A percentile compares a stretch with the other conserved stretches of the same genome.
phyloP scores from a whole-genome alignment of 2,113 vertebrate genomes.

The Ochotona curzoniae region DNA sequence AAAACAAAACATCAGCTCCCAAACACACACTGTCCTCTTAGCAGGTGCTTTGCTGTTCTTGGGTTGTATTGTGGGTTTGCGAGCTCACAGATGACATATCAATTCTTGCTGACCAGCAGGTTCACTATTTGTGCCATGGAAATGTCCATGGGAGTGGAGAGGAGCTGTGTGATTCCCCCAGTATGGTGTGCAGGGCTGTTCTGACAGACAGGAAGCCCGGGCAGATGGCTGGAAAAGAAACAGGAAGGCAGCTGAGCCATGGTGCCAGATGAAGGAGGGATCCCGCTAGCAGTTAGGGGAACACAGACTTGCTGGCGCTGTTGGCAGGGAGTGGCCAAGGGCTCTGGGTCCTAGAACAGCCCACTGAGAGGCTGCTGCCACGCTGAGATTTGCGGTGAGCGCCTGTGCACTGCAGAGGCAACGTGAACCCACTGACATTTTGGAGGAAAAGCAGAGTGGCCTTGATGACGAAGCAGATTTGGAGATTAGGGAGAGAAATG shows the following conservation, averaged over 20 bases:
- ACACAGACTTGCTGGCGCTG: not conserved
- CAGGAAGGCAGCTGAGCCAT: not conserved
- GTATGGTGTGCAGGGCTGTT: rapidly evolving
- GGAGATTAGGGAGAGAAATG: not conserved
- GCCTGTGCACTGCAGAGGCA: not conserved
- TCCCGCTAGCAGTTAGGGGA: not conserved
- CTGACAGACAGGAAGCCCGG: rapidly evolving
- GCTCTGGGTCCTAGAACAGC: no score
- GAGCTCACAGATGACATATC: not conserved
- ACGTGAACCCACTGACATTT: not conserved
- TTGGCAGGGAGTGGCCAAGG: not conserved
- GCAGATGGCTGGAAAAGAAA: not conserved
- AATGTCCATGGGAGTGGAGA: not conserved
- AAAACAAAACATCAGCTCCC: no score
- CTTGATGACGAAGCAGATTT: not conserved
- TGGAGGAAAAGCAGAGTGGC: not conserved
- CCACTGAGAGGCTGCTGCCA: not conserved
- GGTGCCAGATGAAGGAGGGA: not conserved
- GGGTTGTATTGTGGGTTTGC: not conserved
- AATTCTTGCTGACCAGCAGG: not conserved
- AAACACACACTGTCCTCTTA: not conserved
- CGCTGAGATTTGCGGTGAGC: not conserved
- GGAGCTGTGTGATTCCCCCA: rapidly evolving
- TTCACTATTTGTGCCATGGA: not conserved
- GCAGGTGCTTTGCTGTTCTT: not conserved